Conservation (phyloP, 2,113 vertebrate species). For the Heterotis niloticus region DNA sequence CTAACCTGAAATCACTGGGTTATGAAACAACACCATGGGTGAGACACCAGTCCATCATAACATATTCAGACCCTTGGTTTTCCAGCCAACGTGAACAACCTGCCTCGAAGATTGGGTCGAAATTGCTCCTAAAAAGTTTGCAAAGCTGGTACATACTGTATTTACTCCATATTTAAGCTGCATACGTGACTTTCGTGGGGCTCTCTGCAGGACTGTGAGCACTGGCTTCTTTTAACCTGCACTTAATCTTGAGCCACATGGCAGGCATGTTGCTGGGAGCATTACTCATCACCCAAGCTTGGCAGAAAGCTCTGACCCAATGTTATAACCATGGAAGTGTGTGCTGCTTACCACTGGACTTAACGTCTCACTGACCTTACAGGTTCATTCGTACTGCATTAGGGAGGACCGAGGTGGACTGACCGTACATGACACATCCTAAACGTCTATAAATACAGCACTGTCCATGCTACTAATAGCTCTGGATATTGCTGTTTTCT, state of each 20-base stretch:
- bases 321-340: neutral
- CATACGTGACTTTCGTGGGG: neutral
- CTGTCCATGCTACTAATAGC: neutral
- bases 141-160: no score
- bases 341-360: neutral
- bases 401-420: neutral
- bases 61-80: neutral
- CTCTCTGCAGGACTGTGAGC: neutral
- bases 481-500: neutral
- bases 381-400: slow-evolving; percentile 15
- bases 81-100: no score
- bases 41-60: neutral
- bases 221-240: neutral
- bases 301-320: neutral
- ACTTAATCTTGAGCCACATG: slow-evolving; percentile 3
- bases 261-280: neutral
- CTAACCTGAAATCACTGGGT: no score
- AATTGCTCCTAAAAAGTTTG: no score
- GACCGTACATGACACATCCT: neutral
- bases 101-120: no score
- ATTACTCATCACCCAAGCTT: neutral
- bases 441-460: neutral
- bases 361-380: slow-evolving; percentile 25
- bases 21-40: no score
- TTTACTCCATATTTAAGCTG: no score